Conservation (phyloP, 2,797 vertebrate genomes). For the Thalassophryne amazonica region DNA sequence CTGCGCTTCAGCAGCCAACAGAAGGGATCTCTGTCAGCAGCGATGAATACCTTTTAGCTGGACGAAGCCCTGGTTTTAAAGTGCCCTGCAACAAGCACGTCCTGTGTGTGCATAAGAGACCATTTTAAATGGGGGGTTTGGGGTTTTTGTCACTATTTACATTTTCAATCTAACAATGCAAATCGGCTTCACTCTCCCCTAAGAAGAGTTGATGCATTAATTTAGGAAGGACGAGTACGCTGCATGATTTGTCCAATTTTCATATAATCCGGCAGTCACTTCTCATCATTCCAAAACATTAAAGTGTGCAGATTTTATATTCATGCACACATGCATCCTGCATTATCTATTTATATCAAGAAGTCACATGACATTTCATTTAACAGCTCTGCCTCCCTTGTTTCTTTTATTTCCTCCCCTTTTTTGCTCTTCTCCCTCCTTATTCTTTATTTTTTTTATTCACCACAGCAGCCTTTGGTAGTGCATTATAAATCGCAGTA, state of each 20-base stretch:
- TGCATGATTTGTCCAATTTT: slow-evolving; percentile 36
- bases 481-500: slow-evolving; percentile 59
- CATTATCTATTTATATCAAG: slow-evolving; percentile 33
- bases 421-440: not conserved
- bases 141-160: slow-evolving; percentile 6
- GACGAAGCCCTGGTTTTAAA: slow-evolving; percentile 50
- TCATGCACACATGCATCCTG: slow-evolving; percentile 16
- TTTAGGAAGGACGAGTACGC: slow-evolving; percentile 31
- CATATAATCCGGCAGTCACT: slow-evolving; percentile 32
- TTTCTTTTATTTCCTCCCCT: slow-evolving; percentile 13
- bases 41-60: slow-evolving; percentile 68
- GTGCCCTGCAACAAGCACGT: slow-evolving; percentile 38
- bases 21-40: slow-evolving; percentile 66
- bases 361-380: slow-evolving; percentile 34
- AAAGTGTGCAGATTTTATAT: slow-evolving; percentile 15
- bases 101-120: slow-evolving; percentile 21
- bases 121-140: not conserved
- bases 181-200: slow-evolving; percentile 24
- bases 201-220: slow-evolving; percentile 27
- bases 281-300: slow-evolving; percentile 28
- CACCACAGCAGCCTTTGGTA: slow-evolving; percentile 46
- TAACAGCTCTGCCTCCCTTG: slow-evolving; percentile 7
- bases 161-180: slow-evolving; percentile 17
- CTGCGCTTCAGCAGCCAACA: slow-evolving; percentile 61
- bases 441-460: slow-evolving; percentile 11